Percentiles rank a stretch among this genome's conserved stretches.
These are phyloP conservation scores for Tromatobia lineatoria DNA, from an alignment of 2,888 invertebrate species.

Conservation along the genomic window DNA sequence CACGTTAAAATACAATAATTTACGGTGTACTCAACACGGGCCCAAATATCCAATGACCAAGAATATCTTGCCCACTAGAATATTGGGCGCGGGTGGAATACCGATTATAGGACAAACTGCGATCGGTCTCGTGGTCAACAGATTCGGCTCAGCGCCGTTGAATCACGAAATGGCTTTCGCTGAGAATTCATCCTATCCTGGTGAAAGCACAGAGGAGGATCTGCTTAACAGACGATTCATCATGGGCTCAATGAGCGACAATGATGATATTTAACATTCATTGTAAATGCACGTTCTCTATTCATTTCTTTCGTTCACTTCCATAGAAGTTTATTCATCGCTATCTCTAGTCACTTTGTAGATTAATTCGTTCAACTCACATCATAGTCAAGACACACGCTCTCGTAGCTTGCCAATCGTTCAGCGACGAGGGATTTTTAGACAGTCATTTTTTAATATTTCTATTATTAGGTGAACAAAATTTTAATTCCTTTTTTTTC, in stretches of 20 bases:
- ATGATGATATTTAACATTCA: constrained; percentile 73
- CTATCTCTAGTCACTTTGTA: constrained; percentile 1
- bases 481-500: no score
- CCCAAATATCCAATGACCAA: constrained; percentile 79
- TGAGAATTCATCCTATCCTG: constrained; percentile 77
- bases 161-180: constrained; percentile 75
- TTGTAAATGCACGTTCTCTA: constrained; percentile 1
- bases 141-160: constrained; percentile 80
- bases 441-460: background rate
- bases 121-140: constrained; percentile 82
- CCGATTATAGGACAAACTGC: constrained; percentile 83
- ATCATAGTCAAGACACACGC: constrained; percentile 4
- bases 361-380: constrained; percentile 30
- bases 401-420: background rate
- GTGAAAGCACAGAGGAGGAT: constrained; percentile 78
- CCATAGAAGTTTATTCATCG: background rate
- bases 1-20: constrained; percentile 80
- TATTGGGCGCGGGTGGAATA: constrained; percentile 80
- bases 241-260: constrained; percentile 80
- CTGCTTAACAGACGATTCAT: constrained; percentile 79
- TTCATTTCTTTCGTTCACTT: background rate
- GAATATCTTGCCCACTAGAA: constrained; percentile 79
- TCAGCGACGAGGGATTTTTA: background rate
- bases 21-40: constrained; percentile 79
- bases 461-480: no score